These are phyloP conservation scores for Tangara arthus DNA, from an alignment of 2,797 vertebrate species.

Conservation along the genomic window DNA sequence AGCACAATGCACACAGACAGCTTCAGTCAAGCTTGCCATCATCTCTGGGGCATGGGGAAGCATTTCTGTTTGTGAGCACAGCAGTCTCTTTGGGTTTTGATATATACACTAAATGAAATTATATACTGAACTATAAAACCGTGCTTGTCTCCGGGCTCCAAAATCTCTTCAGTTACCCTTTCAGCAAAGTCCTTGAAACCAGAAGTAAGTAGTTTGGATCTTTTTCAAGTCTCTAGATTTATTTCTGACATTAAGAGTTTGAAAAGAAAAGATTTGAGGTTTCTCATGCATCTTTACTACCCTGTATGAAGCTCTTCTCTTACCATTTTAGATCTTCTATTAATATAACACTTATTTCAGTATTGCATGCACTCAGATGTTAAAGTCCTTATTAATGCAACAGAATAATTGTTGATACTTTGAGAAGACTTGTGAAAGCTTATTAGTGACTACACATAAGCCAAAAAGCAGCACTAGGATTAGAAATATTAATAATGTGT, in stretches of 20 bases:
- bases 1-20: not conserved
- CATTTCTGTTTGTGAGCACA: not conserved
- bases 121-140: not conserved
- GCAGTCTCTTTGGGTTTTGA: not conserved
- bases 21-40: not conserved
- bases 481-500: not conserved
- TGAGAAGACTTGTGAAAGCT: constrained; percentile 23
- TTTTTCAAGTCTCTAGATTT: not conserved
- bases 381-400: not conserved
- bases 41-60: fast-evolving
- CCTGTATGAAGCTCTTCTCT: not conserved
- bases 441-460: not conserved
- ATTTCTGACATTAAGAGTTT: not conserved
- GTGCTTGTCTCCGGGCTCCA: not conserved
- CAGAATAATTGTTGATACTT: constrained; percentile 17
- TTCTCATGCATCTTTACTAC: not conserved
- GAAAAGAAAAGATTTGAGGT: not conserved
- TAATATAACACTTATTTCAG: not conserved
- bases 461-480: not conserved
- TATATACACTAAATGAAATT: not conserved
- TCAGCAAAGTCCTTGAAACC: not conserved
- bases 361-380: not conserved
- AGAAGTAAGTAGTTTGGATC: not conserved
- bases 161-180: not conserved
- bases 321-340: not conserved